Percentiles rank a stretch among this genome's conserved stretches.
These are phyloP conservation scores for Drosophila suboccidentalis DNA, from an alignment of 2,888 invertebrate species.

Conservation along the genomic window DNA sequence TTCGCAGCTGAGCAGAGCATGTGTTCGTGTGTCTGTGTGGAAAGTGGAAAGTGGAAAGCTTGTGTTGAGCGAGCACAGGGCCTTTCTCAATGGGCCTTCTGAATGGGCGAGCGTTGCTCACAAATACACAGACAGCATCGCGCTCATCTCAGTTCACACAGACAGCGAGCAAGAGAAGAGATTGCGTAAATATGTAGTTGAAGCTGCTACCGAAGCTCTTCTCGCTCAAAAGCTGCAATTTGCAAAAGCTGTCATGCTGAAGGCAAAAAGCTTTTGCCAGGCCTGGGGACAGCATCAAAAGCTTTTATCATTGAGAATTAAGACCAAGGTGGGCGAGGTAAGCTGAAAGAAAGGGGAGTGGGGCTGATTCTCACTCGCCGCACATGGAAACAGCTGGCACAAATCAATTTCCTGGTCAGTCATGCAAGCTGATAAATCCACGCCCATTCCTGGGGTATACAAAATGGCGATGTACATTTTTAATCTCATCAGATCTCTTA, in stretches of 20 bases:
- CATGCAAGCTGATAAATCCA: background rate
- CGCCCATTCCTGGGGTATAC: slow-evolving; percentile 2
- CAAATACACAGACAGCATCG: slow-evolving; percentile 6
- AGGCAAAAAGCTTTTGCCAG: background rate
- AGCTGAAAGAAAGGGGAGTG: background rate
- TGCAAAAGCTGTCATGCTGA: slow-evolving; percentile 26
- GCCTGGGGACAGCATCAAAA: slow-evolving; percentile 18
- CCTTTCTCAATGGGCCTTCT: slow-evolving; percentile 55
- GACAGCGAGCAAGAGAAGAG: background rate
- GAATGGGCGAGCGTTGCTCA: slow-evolving; percentile 43
- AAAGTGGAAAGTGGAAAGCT: slow-evolving; percentile 44
- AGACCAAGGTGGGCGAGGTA: background rate
- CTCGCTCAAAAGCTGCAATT: slow-evolving; percentile 4
- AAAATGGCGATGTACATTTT: background rate
- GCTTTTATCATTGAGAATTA: slow-evolving; percentile 42
- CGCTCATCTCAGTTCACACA: slow-evolving; percentile 7
- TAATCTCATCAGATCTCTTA: background rate
- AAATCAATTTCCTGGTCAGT: slow-evolving; percentile 11
- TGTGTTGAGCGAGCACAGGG: slow-evolving; percentile 23
- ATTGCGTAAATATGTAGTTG: slow-evolving; percentile 10
- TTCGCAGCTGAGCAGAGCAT: background rate
- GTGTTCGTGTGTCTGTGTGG: slow-evolving; percentile 8
- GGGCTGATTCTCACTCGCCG: background rate
- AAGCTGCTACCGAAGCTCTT: slow-evolving; percentile 12
- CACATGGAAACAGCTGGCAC: slow-evolving; percentile 4